These are phyloP conservation scores for Arctocebus calabarensis DNA, from an alignment of 2,797 vertebrate species.

Conservation along the genomic window DNA sequence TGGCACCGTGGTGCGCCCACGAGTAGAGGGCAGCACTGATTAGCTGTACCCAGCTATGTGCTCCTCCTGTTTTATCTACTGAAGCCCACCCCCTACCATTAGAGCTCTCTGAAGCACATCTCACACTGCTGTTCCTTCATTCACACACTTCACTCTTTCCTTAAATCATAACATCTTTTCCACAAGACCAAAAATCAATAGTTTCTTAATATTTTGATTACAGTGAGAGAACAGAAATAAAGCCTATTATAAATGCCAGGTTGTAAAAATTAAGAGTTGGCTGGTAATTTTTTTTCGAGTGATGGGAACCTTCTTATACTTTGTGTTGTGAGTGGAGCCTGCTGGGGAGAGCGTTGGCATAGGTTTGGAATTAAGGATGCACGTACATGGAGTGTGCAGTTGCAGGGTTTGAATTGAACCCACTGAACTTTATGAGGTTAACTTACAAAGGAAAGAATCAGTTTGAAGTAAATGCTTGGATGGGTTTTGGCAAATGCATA, in stretches of 20 bases:
- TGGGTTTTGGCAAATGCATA: not conserved
- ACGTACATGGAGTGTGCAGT: no score
- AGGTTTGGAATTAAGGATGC: not conserved
- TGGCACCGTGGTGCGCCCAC: fast-evolving
- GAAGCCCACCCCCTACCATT: fast-evolving
- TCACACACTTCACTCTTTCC: not conserved
- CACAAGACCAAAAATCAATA: not conserved
- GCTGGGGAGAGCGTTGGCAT: not conserved
- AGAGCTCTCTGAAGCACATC: not conserved
- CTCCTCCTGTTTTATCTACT: not conserved
- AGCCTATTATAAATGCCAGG: not conserved
- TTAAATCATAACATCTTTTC: not conserved
- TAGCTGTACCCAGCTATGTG: not conserved
- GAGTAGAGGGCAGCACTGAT: fast-evolving
- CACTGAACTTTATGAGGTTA: not conserved
- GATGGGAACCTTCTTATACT: not conserved
- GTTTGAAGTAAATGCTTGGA: not conserved
- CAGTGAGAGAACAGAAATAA: conserved; percentile 24
- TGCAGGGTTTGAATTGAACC: not conserved
- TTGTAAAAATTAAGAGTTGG: not conserved
- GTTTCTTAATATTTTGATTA: conserved; percentile 2
- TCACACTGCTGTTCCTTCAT: not conserved
- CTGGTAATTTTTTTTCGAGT: not conserved
- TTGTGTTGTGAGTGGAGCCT: not conserved
- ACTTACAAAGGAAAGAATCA: not conserved